Evolutionary conservation across 2,113 vertebrate species (phyloP).

Genomic region (Illadopsis cleaveri): DNA sequence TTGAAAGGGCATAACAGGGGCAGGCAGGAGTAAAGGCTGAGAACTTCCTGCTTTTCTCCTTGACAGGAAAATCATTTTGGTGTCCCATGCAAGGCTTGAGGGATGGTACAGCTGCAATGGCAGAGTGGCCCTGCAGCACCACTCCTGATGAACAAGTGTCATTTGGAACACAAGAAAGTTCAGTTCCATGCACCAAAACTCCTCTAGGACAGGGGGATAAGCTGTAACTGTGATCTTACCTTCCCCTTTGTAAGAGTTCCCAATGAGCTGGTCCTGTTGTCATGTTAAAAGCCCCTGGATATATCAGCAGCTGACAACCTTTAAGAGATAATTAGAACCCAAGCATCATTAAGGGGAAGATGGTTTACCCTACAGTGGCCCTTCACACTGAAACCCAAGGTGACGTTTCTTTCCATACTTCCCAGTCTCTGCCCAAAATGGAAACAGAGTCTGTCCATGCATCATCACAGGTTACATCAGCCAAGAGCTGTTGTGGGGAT

Average conservation of each 20-base stretch:
- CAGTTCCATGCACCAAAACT: background rate
- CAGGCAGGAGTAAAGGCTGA: background rate
- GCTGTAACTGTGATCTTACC: constrained; percentile 73
- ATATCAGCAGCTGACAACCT: constrained; percentile 95
- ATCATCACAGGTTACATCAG: background rate
- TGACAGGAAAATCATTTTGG: background rate
- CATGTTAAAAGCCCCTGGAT: constrained; percentile 97
- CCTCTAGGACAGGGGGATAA: background rate
- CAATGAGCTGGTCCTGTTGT: constrained; percentile 96
- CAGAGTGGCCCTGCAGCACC: background rate
- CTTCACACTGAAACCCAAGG: background rate
- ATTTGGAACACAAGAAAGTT: background rate
- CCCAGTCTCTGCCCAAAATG: background rate
- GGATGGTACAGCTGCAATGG: background rate
- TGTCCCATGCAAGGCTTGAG: background rate
- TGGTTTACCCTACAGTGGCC: background rate
- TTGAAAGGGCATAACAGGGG: background rate
- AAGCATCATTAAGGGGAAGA: background rate
- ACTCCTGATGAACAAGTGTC: background rate
- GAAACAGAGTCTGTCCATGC: background rate
- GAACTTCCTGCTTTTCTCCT: background rate
- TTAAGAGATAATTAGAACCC: background rate
- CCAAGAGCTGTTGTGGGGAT: background rate
- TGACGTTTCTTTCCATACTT: background rate
- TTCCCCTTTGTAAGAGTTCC: constrained; percentile 91